Evolutionary conservation across 2,888 invertebrate genomes (phyloP).

Genomic region (Ctenicera cuprea): DNA sequence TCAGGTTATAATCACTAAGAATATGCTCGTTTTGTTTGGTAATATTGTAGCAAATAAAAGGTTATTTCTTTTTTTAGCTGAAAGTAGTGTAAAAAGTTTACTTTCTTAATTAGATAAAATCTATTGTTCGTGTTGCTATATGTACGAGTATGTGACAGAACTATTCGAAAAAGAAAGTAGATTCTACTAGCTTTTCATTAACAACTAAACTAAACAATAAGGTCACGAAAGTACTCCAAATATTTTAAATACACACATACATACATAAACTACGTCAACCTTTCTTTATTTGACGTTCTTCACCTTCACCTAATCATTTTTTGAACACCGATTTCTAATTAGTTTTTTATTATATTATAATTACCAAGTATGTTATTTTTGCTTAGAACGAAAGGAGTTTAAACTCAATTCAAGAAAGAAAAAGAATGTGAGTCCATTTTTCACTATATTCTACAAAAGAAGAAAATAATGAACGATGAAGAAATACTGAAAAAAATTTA

Average conservation of each 20-base stretch:
- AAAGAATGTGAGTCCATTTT: no score
- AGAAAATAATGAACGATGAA: no score
- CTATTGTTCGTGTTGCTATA: background rate
- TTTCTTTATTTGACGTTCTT: slow-evolving; percentile 1
- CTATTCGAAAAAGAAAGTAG: slow-evolving; percentile 4
- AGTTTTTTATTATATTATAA: slow-evolving; percentile 1
- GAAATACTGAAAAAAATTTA: no score
- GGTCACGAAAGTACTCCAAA: slow-evolving; percentile 10
- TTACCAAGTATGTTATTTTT: background rate
- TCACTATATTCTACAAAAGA: no score
- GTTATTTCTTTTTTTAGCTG: background rate
- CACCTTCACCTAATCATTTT: background rate
- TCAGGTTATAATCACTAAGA: no score
- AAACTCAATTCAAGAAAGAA: no score
- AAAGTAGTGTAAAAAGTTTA: no score
- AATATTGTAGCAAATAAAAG: no score
- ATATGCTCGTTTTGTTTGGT: no score
- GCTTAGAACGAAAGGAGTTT: no score
- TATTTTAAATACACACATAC: background rate
- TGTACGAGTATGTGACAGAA: slow-evolving; percentile 7
- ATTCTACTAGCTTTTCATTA: background rate
- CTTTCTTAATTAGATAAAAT: slow-evolving; percentile 1
- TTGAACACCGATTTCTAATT: background rate
- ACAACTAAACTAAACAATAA: slow-evolving; percentile 3
- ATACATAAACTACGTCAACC: background rate